Percentiles rank a stretch among this genome's conserved stretches.
Conservation (phyloP, 1,140 invertebrate species). For the Subanguina moxae region DNA sequence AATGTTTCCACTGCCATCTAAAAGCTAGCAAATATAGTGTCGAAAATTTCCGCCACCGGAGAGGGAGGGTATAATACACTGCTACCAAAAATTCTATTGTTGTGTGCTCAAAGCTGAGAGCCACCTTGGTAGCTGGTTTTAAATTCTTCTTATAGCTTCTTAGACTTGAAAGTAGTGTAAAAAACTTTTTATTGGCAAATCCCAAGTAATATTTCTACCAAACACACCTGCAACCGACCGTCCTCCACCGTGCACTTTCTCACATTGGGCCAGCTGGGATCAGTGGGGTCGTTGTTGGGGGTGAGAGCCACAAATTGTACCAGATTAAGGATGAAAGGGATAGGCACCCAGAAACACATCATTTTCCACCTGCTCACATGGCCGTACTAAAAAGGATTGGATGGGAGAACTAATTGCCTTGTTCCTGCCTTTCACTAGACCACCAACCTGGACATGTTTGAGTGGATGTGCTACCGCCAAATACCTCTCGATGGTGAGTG, state of each 20-base stretch:
- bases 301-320: conserved; percentile 51
- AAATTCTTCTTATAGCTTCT: background rate
- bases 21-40: background rate
- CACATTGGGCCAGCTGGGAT: conserved; percentile 34
- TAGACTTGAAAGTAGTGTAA: background rate
- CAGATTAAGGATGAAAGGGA: conserved; percentile 56
- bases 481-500: conserved; percentile 56
- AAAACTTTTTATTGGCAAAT: background rate
- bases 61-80: no score
- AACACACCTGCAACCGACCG: conserved; percentile 42
- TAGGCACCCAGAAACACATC: conserved; percentile 53
- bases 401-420: background rate
- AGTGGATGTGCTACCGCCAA: conserved; percentile 55
- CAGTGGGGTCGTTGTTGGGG: conserved; percentile 28
- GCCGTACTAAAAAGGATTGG: conserved; percentile 33
- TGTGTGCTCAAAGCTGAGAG: no score
- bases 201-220: background rate
- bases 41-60: no score
- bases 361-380: conserved; percentile 25
- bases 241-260: conserved; percentile 45
- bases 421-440: background rate
- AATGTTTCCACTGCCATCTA: conserved; percentile 44
- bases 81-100: no score
- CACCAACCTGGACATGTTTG: conserved; percentile 50
- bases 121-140: no score